Percentiles rank a stretch among this genome's conserved stretches.
Evolutionary conservation across 2,888 invertebrate species (phyloP).

Genomic region (Idaea dimidiata): DNA sequence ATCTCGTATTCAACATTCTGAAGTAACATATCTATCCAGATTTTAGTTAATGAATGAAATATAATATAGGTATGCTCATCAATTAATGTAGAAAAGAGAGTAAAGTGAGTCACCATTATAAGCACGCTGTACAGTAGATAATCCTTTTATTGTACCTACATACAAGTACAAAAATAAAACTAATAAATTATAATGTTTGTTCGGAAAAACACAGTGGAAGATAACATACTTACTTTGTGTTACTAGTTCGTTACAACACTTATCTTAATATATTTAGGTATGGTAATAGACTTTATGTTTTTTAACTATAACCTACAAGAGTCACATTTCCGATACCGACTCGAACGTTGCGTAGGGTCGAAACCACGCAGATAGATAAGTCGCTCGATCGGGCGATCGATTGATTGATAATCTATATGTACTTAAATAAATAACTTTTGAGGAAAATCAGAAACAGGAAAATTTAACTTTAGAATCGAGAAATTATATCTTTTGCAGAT

Average conservation of each 20-base stretch:
- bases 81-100: not conserved
- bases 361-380: too few relatives aligned
- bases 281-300: not conserved
- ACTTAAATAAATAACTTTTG: not conserved
- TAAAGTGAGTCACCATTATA: not conserved
- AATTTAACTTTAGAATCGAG: not conserved
- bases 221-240: not conserved
- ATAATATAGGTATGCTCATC: not conserved
- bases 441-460: slow-evolving; percentile 1
- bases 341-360: too few relatives aligned
- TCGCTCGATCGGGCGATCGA: too few relatives aligned
- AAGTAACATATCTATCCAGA: too few relatives aligned
- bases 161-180: not conserved
- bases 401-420: too few relatives aligned
- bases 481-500: not conserved
- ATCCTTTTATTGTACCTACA: not conserved
- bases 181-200: not conserved
- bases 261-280: not conserved
- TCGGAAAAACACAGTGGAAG: not conserved
- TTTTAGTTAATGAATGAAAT: too few relatives aligned
- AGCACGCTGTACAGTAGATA: not conserved
- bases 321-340: too few relatives aligned
- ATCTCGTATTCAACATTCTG: not conserved
- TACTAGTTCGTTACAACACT: not conserved
- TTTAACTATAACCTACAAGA: too few relatives aligned